Conservation (phyloP, 1,140 invertebrate species). For the Scaptodrosophila lebanonensis region DNA sequence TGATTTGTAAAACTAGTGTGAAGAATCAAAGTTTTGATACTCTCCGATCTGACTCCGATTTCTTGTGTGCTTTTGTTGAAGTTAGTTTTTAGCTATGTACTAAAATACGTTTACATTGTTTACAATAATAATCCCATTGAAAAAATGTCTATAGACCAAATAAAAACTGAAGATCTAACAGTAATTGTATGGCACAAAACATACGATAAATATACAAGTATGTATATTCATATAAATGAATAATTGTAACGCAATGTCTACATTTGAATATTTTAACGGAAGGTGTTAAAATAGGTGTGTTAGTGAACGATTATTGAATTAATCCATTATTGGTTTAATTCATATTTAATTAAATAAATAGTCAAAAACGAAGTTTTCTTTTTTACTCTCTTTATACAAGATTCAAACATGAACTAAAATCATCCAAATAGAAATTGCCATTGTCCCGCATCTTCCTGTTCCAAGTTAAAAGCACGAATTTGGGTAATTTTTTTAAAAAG, state of each 20-base stretch:
- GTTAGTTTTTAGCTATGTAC: conserved; percentile 41
- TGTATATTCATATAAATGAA: conserved; percentile 23
- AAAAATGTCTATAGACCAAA: conserved; percentile 14
- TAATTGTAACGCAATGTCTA: conserved; percentile 13
- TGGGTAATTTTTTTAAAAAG: too few relatives aligned
- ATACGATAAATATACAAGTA: conserved; percentile 53
- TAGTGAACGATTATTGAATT: conserved; percentile 54
- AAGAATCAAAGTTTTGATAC: too few relatives aligned
- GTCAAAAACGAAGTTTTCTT: conserved; percentile 12
- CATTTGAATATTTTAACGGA: conserved; percentile 8
- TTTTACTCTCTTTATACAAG: too few relatives aligned
- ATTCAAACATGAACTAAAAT: too few relatives aligned
- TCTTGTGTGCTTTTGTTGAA: conserved; percentile 53
- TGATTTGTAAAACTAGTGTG: too few relatives aligned
- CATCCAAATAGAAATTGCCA: too few relatives aligned
- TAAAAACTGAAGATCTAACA: conserved; percentile 33
- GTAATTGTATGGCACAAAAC: conserved; percentile 49
- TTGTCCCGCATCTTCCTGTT: too few relatives aligned
- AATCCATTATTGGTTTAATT: too few relatives aligned
- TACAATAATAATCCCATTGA: conserved; percentile 54
- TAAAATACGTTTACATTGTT: conserved; percentile 39
- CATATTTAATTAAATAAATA: conserved; percentile 60
- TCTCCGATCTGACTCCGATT: too few relatives aligned
- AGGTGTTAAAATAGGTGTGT: conserved; percentile 12
- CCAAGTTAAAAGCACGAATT: too few relatives aligned